Evolutionary conservation across 2,113 vertebrate genomes (phyloP), one percentile per base, ranked within the genome.

Genomic region (Paradoxurus hermaphroditus): DNA sequence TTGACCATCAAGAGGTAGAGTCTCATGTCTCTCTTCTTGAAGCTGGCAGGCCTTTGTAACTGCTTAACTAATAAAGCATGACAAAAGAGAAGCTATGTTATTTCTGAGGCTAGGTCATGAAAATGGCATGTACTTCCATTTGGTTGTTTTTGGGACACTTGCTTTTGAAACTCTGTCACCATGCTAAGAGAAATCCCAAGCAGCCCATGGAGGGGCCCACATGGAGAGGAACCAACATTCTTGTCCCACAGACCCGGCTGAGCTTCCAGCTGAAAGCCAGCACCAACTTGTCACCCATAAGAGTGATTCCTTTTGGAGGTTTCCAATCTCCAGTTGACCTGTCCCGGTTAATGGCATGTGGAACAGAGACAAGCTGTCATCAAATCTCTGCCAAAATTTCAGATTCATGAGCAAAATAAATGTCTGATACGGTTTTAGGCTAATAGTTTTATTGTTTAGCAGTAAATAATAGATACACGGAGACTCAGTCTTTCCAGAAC

Each of bases 381-480:
- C 46, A 95, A 88, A 96, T 3, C 12, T 96, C 81, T 97, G 51
- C 59, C 36, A 56, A 82, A 49, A 86, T 91, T 94, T 91, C 72
- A 94, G 63, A 94, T 88, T 91, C 44, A 73, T 91, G 44, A 81
- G 31, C 70, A 94, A 94, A 84, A 97, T 92, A 53, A 82, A 63
- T 82, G 19, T 70, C 41, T 90, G 65, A 85, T 91, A 75, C 51
- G 86, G 15, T 65, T 91, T 85, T 77, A 95, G 82, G 34, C 23
- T 73, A 91, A 91, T 72, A 62, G 86, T 95, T 95, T 86, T 84
- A 59, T 51, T 73, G 49, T 86, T 12, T 63, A 82, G 31, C 13
- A n/a, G 16, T 41, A 94, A 77, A 31, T 84, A 86, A 82, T 67
- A 90, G 36, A 90, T 93, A 91, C 29, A 87, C 7, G 21, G 5